Base-by-base conservation (phyloP, 2,113 vertebrate genomes). In the Butorides virescens region DNA sequence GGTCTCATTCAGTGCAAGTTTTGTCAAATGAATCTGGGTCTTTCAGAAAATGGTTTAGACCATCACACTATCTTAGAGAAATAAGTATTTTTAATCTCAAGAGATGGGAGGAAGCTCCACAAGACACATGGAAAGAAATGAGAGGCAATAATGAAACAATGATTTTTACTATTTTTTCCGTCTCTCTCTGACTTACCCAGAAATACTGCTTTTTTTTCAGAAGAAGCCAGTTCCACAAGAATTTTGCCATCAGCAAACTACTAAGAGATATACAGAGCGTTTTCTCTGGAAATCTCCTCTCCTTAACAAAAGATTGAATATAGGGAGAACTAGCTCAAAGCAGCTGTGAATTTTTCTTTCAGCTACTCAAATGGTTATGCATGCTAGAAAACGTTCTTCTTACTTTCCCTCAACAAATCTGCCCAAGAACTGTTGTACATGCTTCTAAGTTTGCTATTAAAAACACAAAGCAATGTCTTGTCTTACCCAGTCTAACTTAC, bases 401-500 rank as follows among this genome's bases (percentile, higher is more conserved):
- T 46, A 56, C 42, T 87, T 58, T 55, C 34, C 44, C 52, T 13
- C 5, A 1, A 73, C 37, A 88, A 56, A 93, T 77, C 0, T 77
- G 59, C 81, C 47, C 68, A 29, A 71, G 50, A 92, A 87, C 17
- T 75, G 26, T 5, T 66, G 39, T 3, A 34, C 10, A 11, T 0
- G 2, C 14, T 79, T 78, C 26, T 26, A 61, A 52, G 21, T 32
- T 49, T 52, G 81, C 52, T 53, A 26, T 37, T 65, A 52, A 74
- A 90, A 87, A 20, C n/a, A 58, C 11, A 49, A 75, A 70, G 50
- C 75, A 63, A 49, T 17, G 53, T 20, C 65, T 80, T 32, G 52
- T 65, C 34, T 30, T 19, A 49, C 50, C 29, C 84, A 86, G 61
- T 66, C 76, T 22, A 67, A 94, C 98, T 98, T 84, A 99, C 99